These are phyloP conservation scores for Apocheima hispidaria DNA, from an alignment of 2,888 invertebrate species.

Conservation along the genomic window DNA sequence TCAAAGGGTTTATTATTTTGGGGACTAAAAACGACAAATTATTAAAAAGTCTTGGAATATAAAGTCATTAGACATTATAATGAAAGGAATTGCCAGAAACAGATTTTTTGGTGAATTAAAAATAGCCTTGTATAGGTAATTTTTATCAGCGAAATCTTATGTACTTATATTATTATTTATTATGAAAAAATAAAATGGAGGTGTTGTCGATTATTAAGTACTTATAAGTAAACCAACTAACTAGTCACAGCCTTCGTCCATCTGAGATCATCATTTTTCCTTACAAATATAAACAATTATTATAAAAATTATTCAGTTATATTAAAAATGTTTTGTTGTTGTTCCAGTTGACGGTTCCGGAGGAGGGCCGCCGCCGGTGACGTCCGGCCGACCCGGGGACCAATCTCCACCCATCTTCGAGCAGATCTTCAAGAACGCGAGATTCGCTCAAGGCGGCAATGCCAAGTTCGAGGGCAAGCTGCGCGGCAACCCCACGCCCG, in stretches of 20 bases:
- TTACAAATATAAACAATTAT: neutral
- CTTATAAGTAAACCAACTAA: neutral
- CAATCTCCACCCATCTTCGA: slow-evolving; percentile 97
- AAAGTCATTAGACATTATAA: too few species aligned
- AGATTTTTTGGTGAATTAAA: too few species aligned
- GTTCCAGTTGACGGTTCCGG: slow-evolving; percentile 88
- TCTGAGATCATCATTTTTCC: neutral
- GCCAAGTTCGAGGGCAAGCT: slow-evolving; percentile 97
- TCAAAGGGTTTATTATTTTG: too few species aligned
- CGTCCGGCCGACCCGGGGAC: slow-evolving; percentile 87
- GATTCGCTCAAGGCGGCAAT: slow-evolving; percentile 97
- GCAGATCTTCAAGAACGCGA: slow-evolving; percentile 97
- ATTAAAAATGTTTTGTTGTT: slow-evolving; percentile 56
- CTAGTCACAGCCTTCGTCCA: neutral
- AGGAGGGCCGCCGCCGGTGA: slow-evolving; percentile 77
- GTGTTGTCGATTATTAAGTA: neutral
- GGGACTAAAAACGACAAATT: too few species aligned
- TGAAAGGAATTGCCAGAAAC: too few species aligned
- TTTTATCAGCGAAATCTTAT: too few species aligned
- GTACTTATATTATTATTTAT: too few species aligned
- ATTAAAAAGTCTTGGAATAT: too few species aligned
- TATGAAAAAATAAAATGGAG: too few species aligned
- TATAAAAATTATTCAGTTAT: neutral
- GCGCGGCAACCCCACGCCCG: slow-evolving; percentile 95
- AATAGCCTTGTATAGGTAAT: too few species aligned